Conservation (phyloP, 1,140 invertebrate genomes). For the Globodera rostochiensis region DNA sequence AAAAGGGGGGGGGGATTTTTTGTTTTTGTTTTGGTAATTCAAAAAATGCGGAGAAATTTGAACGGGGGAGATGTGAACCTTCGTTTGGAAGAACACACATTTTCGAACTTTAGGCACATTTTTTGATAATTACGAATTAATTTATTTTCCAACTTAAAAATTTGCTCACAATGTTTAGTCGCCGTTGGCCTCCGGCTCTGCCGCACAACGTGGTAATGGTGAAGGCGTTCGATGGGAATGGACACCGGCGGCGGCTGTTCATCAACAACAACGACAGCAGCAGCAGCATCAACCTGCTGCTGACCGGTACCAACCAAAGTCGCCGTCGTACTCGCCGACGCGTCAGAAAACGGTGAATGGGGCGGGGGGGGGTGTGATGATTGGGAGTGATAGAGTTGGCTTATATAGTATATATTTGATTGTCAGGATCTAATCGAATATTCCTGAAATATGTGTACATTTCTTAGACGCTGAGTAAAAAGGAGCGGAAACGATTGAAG, state of each 20-base stretch:
- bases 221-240: not conserved
- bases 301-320: not conserved
- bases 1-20: no score
- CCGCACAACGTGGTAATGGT: not conserved
- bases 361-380: no score
- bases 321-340: not conserved
- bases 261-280: not conserved
- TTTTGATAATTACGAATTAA: no score
- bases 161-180: not conserved
- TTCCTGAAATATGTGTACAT: no score
- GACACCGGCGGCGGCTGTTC: not conserved
- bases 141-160: not conserved
- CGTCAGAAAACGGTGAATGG: not conserved
- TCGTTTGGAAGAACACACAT: no score
- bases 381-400: no score
- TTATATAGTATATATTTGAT: no score
- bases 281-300: constrained; percentile 5
- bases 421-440: no score
- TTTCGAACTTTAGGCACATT: no score
- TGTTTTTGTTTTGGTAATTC: no score
- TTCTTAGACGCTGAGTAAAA: constrained; percentile 34
- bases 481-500: constrained; percentile 40
- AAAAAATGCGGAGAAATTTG: no score
- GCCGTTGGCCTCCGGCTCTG: not conserved
- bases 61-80: no score